Evolutionary conservation across 1,140 invertebrate genomes (phyloP).

Genomic region (Augochlora pura): DNA sequence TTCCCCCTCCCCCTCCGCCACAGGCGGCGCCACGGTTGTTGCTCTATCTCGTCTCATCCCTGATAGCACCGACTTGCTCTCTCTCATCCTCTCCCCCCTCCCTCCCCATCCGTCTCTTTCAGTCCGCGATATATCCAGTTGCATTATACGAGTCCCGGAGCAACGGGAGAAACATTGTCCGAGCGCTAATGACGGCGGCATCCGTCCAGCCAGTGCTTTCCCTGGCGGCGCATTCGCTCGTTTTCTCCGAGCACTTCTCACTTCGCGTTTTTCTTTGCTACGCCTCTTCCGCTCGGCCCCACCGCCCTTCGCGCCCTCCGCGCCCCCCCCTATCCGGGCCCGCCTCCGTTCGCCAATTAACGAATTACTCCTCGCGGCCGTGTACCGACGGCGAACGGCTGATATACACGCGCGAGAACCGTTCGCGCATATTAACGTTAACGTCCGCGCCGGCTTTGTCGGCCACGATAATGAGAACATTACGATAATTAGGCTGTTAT

Average conservation of each 20-base stretch:
- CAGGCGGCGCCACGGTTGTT: conserved; percentile 16
- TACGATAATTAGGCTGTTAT: no score
- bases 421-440: background rate
- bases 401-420: background rate
- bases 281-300: conserved; percentile 4
- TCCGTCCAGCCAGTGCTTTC: background rate
- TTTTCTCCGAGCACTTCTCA: background rate
- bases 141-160: conserved; percentile 49
- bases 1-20: conserved; percentile 11
- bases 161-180: conserved; percentile 44
- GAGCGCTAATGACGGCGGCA: conserved; percentile 52
- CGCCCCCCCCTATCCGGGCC: no score
- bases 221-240: background rate
- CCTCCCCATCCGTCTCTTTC: conserved; percentile 49
- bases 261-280: background rate
- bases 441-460: no score
- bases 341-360: conserved; percentile 2
- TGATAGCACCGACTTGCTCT: conserved; percentile 23
- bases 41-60: conserved; percentile 50
- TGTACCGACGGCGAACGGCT: background rate
- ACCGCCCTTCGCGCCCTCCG: no score
- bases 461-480: no score
- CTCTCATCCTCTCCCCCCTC: no score
- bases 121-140: conserved; percentile 44
- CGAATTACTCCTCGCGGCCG: background rate